Conservation (phyloP, 2,797 vertebrate species). For the Tapera naevia region DNA sequence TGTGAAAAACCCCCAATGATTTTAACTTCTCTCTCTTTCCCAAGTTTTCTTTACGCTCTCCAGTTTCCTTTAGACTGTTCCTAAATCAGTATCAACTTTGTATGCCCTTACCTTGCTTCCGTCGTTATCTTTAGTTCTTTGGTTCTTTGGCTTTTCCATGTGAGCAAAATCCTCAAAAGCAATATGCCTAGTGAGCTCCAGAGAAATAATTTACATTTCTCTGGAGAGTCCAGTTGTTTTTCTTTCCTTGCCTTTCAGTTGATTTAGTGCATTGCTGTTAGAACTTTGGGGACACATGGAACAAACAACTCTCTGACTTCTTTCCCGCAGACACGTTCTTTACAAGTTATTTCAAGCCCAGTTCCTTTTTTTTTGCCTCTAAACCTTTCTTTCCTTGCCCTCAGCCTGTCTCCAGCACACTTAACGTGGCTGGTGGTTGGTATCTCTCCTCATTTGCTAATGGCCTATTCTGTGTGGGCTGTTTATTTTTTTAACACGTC, state of each 20-base stretch:
- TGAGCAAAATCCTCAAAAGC: not conserved
- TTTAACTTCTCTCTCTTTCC: not conserved
- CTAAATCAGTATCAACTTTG: not conserved
- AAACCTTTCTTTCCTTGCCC: not conserved
- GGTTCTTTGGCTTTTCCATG: not conserved
- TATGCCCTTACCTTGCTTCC: not conserved
- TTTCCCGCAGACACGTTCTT: slow-evolving; percentile 17
- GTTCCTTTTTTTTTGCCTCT: not conserved
- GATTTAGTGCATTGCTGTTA: slow-evolving; percentile 44
- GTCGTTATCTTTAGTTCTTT: not conserved
- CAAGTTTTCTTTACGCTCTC: not conserved
- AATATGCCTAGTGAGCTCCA: not conserved
- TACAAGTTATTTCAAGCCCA: slow-evolving; percentile 53
- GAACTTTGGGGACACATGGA: slow-evolving; percentile 27
- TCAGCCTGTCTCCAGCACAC: slow-evolving; percentile 2
- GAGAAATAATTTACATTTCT: slow-evolving; percentile 30
- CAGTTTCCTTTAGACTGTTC: not conserved
- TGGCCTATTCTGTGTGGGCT: not conserved
- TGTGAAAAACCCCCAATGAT: not conserved
- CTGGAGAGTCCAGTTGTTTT: slow-evolving; percentile 25
- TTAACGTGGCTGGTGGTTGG: slow-evolving; percentile 30
- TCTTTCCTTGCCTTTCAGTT: not conserved
- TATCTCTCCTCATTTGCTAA: slow-evolving; percentile 18
- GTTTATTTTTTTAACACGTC: slow-evolving; percentile 2
- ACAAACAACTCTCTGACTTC: slow-evolving; percentile 33